Evolutionary conservation across 2,888 invertebrate species (phyloP), one percentile per base, ranked within the genome.

Genomic region (Rhingia rostrata): DNA sequence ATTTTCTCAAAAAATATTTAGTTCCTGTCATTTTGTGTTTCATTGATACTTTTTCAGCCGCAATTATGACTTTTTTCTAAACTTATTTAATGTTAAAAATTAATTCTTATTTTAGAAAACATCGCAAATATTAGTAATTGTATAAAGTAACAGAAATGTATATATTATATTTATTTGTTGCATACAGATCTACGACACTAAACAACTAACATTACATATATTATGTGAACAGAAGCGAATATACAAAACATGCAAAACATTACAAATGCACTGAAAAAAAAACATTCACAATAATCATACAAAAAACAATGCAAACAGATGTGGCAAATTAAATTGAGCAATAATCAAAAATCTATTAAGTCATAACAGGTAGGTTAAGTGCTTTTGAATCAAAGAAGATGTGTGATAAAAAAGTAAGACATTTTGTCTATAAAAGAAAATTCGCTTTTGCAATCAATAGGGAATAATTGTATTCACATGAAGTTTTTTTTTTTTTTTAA

Each of bases 141-240:
- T 47, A 56, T 51, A 75, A 9, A 54, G 1, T 22, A 22, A 22
- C 22, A 22, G 22, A 22, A 22, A 22, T 22, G 22, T 58, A 30
- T 56, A 7, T 67, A 12, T 45, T 45, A 22, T 69, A 69, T 12
- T 12, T 69, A 41, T 66, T 74, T 54, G 35, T 9, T 54, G 51
- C 58, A 66, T 56, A 51, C 3, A 47, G 35, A 61, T 69, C 22
- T 49, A 54, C 70, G 12, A 56, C 47, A 66, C 43, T 43, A 43
- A 83, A 66, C 67, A 47, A 35, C 33, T 66, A 60, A 10, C 49
- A 41, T 56, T 47, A 47, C 41, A 56, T 69, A 14, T 22, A 43
- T 51, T 64, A 61, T 56, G 56, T 61, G 77, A 78, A 81, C 56
- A 80, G 9, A 81, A 72, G 75, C 54, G 74, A 67, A 73, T 77